A percentile compares a stretch with the other conserved stretches of the same genome.
phyloP scores from a whole-genome alignment of 1,140 invertebrate genomes.

The Bombus breviceps region DNA sequence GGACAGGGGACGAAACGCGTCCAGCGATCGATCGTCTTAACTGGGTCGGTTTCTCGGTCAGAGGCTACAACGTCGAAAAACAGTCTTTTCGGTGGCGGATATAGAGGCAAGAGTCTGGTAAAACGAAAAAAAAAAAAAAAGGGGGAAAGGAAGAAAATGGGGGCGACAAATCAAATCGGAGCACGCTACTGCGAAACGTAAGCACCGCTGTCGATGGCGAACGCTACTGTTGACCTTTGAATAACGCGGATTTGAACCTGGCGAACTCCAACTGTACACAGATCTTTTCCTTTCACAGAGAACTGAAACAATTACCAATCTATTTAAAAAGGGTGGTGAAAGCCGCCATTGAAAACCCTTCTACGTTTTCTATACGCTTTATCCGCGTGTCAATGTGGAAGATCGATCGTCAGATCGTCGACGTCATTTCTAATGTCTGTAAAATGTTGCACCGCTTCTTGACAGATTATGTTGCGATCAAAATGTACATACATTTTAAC shows the following conservation, averaged over 20 bases:
- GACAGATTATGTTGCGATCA: too few species aligned
- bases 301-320: too few species aligned
- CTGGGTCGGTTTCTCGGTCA: conserved; percentile 53
- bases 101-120: neutral
- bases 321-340: neutral
- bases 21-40: conserved; percentile 57
- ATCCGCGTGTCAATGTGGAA: too few species aligned
- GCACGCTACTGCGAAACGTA: neutral
- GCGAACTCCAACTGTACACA: neutral
- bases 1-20: conserved; percentile 5
- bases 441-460: too few species aligned
- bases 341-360: too few species aligned
- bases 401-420: too few species aligned
- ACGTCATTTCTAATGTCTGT: too few species aligned
- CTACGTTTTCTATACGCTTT: too few species aligned
- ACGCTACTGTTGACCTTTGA: neutral
- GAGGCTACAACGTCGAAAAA: conserved; percentile 38
- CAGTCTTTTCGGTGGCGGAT: neutral
- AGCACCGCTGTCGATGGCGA: too few species aligned
- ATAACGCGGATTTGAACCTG: neutral
- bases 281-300: neutral
- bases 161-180: neutral
- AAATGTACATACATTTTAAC: too few species aligned
- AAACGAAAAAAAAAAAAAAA: neutral
- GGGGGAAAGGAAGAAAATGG: too few species aligned